These are phyloP conservation scores for Urocynchramus pylzowi DNA, from an alignment of 2,113 vertebrate species.

Conservation along the genomic window DNA sequence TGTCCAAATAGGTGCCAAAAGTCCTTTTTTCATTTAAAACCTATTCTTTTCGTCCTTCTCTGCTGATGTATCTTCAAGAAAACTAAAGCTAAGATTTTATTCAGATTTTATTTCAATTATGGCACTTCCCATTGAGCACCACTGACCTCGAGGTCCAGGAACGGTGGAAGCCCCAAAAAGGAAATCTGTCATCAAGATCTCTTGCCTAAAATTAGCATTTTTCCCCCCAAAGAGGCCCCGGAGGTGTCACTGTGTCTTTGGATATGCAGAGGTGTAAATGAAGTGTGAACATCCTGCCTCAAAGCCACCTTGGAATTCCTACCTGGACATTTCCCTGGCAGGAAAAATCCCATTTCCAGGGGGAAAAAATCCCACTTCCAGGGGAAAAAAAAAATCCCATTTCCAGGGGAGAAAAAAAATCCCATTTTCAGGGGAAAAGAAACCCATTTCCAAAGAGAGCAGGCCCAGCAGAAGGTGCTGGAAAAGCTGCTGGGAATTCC, in stretches of 20 bases:
- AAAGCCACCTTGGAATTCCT: neutral
- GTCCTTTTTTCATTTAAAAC: neutral
- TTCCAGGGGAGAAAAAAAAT: neutral
- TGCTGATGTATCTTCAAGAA: neutral
- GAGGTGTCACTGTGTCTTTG: neutral
- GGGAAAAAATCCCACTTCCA: neutral
- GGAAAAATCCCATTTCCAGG: neutral
- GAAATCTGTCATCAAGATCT: neutral
- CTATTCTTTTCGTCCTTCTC: neutral
- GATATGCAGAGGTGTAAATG: neutral
- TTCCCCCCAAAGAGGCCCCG: neutral
- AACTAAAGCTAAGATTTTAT: neutral
- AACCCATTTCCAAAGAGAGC: neutral
- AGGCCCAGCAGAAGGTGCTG: neutral
- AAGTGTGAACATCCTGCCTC: neutral
- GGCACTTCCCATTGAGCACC: neutral
- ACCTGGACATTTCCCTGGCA: neutral
- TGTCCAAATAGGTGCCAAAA: neutral
- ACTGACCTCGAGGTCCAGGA: neutral
- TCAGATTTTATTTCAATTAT: neutral
- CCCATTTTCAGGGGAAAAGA: too few relatives aligned
- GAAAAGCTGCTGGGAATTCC: neutral
- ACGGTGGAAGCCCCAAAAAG: accelerated
- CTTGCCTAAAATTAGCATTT: neutral
- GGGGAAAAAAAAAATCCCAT: neutral